These are phyloP conservation scores for Leptinotarsa defecta DNA, from an alignment of 1,140 invertebrate genomes.

Conservation along the genomic window DNA sequence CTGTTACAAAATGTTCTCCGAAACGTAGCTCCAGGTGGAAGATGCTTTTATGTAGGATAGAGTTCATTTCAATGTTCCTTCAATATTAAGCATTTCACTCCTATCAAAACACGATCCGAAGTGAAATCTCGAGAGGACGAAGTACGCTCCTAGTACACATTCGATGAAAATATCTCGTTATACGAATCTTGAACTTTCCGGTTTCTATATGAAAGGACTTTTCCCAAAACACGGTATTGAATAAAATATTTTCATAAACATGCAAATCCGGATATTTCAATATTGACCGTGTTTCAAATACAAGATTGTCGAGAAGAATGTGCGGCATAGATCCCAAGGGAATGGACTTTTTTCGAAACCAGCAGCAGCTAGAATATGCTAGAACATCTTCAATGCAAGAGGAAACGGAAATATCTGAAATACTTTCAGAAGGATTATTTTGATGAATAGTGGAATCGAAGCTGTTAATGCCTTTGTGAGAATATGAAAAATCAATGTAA, in stretches of 20 bases:
- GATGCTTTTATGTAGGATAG: too few species aligned
- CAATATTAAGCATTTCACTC: too few species aligned
- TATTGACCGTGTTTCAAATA: neutral
- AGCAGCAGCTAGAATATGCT: neutral
- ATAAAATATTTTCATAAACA: constrained; percentile 22
- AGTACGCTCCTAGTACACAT: neutral
- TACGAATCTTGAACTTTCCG: neutral
- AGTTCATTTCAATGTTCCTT: too few species aligned
- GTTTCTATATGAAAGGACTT: neutral
- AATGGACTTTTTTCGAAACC: neutral
- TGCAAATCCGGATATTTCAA: constrained; percentile 17
- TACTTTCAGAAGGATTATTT: constrained; percentile 8
- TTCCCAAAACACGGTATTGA: constrained; percentile 13
- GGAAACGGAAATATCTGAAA: neutral
- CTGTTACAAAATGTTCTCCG: too few species aligned
- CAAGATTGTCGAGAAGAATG: neutral
- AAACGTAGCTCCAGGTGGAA: too few species aligned
- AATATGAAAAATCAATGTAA: too few species aligned
- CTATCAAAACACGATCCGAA: too few species aligned
- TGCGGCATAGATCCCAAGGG: neutral
- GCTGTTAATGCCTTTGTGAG: too few species aligned
- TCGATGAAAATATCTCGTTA: neutral
- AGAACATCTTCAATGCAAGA: neutral
- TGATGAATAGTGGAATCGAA: constrained; percentile 23
- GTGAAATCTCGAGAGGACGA: too few species aligned